A percentile compares a stretch with the other conserved stretches of the same genome.
phyloP scores from a whole-genome alignment of 2,888 invertebrate genomes.

The Eupithecia vulgata region DNA sequence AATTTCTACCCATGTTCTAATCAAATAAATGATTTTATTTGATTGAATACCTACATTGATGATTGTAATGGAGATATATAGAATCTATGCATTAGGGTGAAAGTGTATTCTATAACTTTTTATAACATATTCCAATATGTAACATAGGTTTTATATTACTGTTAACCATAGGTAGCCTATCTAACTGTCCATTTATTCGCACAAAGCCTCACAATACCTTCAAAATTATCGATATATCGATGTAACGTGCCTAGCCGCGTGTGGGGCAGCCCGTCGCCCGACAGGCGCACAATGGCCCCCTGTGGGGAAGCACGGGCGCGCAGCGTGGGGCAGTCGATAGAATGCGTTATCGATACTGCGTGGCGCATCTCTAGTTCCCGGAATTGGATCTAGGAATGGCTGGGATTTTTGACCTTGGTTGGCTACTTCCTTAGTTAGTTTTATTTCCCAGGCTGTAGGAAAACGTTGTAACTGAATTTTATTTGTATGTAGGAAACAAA shows the following conservation, averaged over 20 bases:
- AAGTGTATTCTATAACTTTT: no score
- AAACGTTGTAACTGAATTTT: background rate
- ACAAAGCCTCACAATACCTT: constrained; percentile 4
- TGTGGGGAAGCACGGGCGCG: constrained; percentile 53
- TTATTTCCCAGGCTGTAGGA: background rate
- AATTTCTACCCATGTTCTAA: no score
- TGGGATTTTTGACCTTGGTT: constrained; percentile 6
- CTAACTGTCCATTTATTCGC: constrained; percentile 9
- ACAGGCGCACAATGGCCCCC: constrained; percentile 76
- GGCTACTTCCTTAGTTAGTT: background rate
- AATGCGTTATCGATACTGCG: constrained; percentile 33
- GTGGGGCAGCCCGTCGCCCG: constrained; percentile 66
- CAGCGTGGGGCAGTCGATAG: constrained; percentile 41
- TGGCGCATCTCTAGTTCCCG: constrained; percentile 34
- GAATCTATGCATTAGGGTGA: no score
- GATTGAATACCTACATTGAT: no score
- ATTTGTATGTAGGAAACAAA: background rate
- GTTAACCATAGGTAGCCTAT: background rate
- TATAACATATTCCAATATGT: no score
- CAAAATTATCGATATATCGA: constrained; percentile 47
- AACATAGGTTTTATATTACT: background rate
- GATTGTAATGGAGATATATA: no score
- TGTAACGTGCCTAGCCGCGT: constrained; percentile 52
- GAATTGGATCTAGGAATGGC: constrained; percentile 15
- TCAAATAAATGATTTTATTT: no score